These are phyloP conservation scores for Acromyrmex charruanus DNA, from an alignment of 1,140 invertebrate genomes.

Conservation along the genomic window DNA sequence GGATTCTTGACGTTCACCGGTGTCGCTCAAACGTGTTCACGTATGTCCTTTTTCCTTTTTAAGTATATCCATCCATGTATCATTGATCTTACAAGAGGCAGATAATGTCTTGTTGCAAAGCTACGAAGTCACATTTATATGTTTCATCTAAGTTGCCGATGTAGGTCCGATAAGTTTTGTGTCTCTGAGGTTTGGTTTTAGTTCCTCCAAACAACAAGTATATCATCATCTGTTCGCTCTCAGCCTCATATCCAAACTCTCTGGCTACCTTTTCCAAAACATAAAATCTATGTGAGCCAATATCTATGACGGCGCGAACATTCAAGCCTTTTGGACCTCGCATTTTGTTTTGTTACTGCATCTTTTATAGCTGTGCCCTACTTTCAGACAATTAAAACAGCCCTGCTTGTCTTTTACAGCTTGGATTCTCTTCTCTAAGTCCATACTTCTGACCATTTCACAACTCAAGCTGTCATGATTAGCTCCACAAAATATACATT, in stretches of 20 bases:
- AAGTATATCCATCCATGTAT: conserved; percentile 17
- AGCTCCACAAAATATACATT: neutral
- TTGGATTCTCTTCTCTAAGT: neutral
- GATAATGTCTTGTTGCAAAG: conserved; percentile 61
- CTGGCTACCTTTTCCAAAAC: neutral
- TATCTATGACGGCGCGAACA: conserved; percentile 58
- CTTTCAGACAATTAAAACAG: neutral
- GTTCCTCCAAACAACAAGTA: conserved; percentile 13
- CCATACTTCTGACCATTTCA: neutral
- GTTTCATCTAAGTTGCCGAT: too few relatives aligned
- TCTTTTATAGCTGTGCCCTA: neutral
- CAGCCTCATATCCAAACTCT: conserved; percentile 2
- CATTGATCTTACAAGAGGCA: conserved; percentile 23
- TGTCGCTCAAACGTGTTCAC: neutral
- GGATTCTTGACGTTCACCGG: neutral
- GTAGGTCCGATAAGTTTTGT: too few relatives aligned
- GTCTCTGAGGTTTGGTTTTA: too few relatives aligned
- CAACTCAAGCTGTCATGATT: neutral
- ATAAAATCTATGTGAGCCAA: conserved; percentile 57
- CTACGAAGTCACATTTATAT: too few relatives aligned
- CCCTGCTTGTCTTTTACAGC: neutral
- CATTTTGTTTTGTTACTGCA: neutral
- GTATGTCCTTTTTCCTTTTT: neutral
- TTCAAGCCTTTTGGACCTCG: neutral
- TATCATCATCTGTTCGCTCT: conserved; percentile 25